A percentile compares a stretch with the other conserved stretches of the same genome.
These are phyloP conservation scores for Papilio helenus DNA, from an alignment of 1,140 invertebrate species.

Conservation along the genomic window DNA sequence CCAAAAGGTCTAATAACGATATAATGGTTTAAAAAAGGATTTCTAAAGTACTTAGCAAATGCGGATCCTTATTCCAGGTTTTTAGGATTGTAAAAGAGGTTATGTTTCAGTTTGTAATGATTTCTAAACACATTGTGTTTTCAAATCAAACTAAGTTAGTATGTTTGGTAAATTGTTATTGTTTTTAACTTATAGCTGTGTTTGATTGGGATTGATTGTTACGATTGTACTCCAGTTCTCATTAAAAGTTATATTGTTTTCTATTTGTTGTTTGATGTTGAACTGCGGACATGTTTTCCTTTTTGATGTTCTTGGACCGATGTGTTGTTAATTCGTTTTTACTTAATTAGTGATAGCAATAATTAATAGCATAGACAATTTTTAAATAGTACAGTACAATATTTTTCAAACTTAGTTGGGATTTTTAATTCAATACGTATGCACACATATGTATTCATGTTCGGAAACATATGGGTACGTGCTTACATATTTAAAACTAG, in stretches of 20 bases:
- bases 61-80: not conserved
- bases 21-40: not conserved
- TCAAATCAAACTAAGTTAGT: too few species aligned
- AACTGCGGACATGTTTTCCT: not conserved
- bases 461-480: too few species aligned
- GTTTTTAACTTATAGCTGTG: not conserved
- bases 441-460: too few species aligned
- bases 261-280: not conserved
- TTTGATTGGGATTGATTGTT: not conserved
- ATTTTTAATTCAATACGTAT: too few species aligned
- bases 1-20: not conserved
- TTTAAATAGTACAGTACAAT: too few species aligned
- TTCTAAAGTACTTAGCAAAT: not conserved
- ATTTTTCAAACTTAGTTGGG: too few species aligned
- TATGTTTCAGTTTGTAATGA: not conserved
- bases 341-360: too few species aligned
- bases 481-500: too few species aligned
- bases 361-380: too few species aligned
- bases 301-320: not conserved
- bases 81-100: not conserved
- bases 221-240: not conserved
- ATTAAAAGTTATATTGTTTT: conserved; percentile 1
- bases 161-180: not conserved
- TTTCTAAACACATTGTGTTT: not conserved
- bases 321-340: not conserved